Conservation (phyloP, 23 tunicate genomes). For the Botrylloides violaceus region DNA sequence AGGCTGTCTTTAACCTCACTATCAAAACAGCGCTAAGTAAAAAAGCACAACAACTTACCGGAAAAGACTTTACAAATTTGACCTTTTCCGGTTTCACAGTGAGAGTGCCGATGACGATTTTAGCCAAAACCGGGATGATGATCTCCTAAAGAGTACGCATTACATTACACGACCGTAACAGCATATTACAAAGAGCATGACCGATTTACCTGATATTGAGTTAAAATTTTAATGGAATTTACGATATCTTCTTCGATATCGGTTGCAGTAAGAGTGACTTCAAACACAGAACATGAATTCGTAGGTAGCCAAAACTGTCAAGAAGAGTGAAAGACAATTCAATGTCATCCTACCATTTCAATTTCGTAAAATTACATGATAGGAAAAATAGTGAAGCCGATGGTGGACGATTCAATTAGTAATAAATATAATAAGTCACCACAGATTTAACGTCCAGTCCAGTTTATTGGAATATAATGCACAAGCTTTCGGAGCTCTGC, state of each 20-base stretch:
- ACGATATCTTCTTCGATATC: constrained; percentile 34
- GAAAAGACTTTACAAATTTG: constrained; percentile 60
- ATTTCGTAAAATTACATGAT: too few species aligned
- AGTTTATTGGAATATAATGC: too few species aligned
- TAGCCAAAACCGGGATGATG: constrained; percentile 46
- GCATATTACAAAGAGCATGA: not conserved
- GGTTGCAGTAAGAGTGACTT: constrained; percentile 46
- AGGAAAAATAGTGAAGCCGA: too few species aligned
- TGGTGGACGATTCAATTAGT: too few species aligned
- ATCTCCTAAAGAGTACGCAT: constrained; percentile 23
- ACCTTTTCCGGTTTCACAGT: constrained; percentile 55
- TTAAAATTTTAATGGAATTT: constrained; percentile 30
- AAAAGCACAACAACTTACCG: constrained; percentile 35
- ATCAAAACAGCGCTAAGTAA: too few species aligned
- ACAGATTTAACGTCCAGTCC: too few species aligned
- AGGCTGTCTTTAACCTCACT: too few species aligned
- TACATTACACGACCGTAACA: too few species aligned
- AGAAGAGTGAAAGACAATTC: not conserved
- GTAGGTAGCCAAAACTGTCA: constrained; percentile 51
- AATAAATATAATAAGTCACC: too few species aligned
- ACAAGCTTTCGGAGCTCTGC: too few species aligned
- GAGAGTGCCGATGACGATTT: constrained; percentile 63
- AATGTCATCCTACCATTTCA: not conserved
- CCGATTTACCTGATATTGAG: constrained; percentile 52
- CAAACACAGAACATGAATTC: constrained; percentile 25